These are phyloP conservation scores for Montifringilla adamsi DNA, from an alignment of 2,113 vertebrate species.

Conservation along the genomic window DNA sequence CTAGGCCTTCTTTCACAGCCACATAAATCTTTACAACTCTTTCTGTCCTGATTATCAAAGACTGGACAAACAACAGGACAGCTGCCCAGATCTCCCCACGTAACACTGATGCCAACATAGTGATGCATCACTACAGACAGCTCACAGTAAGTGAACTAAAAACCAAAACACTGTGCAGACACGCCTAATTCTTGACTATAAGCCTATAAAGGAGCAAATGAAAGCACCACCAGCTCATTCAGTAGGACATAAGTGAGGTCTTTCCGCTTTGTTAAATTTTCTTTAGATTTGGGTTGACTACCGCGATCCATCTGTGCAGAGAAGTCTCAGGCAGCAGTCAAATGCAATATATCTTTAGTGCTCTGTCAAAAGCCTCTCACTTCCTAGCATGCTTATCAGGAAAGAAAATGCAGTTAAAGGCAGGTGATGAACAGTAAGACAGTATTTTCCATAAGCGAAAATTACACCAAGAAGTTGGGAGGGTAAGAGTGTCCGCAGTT, in stretches of 20 bases:
- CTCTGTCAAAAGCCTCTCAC: constrained; percentile 22
- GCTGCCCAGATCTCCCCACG: neutral
- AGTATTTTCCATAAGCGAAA: neutral
- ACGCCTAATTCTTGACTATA: neutral
- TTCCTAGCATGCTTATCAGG: neutral
- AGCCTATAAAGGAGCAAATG: neutral
- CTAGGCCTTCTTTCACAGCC: neutral
- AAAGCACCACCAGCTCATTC: neutral
- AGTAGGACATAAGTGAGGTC: constrained; percentile 15
- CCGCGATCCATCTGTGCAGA: constrained; percentile 16
- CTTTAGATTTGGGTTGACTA: constrained; percentile 33
- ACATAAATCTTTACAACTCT: neutral
- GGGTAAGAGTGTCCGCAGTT: neutral
- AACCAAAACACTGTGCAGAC: neutral
- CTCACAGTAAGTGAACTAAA: neutral
- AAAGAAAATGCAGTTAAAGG: neutral
- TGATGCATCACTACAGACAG: neutral
- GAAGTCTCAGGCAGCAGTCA: constrained; percentile 31
- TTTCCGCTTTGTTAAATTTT: constrained; percentile 16
- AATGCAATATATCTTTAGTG: neutral
- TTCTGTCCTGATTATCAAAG: neutral
- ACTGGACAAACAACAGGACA: neutral
- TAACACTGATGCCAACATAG: neutral
- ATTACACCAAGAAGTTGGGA: rapidly evolving
- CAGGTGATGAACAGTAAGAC: neutral